A percentile compares a stretch with the other conserved stretches of the same genome.
Evolutionary conservation across 2,797 vertebrate species (phyloP).

Genomic region (Gephyroberyx darwinii): DNA sequence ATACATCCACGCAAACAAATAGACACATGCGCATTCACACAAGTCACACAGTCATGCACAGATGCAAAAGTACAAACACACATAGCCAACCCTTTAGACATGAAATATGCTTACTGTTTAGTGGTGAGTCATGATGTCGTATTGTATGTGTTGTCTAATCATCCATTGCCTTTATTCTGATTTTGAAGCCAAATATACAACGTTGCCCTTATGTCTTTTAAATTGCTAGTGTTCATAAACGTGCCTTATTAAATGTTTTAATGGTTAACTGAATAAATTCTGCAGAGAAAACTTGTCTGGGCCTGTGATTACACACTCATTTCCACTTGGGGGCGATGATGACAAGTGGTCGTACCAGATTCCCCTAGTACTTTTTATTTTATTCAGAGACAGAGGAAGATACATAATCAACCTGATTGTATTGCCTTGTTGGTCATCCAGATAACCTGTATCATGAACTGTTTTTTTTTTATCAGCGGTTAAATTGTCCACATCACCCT

Average conservation of each 20-base stretch:
- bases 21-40: neutral
- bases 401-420: neutral
- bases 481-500: conserved; percentile 35
- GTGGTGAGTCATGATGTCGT: neutral
- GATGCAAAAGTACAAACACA: neutral
- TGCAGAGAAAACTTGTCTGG: conserved; percentile 2
- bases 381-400: neutral
- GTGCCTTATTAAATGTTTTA: conserved; percentile 10
- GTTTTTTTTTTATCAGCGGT: conserved; percentile 17
- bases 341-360: conserved; percentile 30
- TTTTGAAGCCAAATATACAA: conserved; percentile 14
- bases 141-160: neutral
- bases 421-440: conserved; percentile 4
- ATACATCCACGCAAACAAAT: too few species aligned
- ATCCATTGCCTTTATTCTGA: neutral
- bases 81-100: neutral
- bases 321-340: conserved; percentile 70
- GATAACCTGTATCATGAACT: conserved; percentile 7
- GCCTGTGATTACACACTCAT: conserved; percentile 19
- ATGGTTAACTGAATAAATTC: conserved; percentile 36
- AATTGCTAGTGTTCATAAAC: neutral
- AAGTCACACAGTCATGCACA: neutral
- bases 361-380: neutral
- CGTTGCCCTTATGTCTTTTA: conserved; percentile 3
- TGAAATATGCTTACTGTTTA: neutral